Conservation (phyloP, 2,888 invertebrate genomes). For the Seladonia tumulorum region DNA sequence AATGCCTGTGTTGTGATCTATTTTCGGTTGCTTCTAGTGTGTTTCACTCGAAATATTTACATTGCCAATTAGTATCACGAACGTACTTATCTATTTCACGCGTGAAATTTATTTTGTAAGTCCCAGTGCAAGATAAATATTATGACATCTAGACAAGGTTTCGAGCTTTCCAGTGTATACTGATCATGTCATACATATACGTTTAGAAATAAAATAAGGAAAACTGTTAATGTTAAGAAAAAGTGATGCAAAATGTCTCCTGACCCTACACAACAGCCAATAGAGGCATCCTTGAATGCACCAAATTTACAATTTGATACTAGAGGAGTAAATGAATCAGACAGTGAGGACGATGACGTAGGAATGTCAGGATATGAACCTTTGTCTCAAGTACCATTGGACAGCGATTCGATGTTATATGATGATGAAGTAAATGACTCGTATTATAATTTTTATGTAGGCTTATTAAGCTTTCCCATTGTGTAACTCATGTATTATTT, state of each 20-base stretch:
- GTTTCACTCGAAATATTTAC: background rate
- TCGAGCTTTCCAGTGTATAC: background rate
- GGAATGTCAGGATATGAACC: constrained; percentile 77
- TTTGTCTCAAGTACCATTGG: constrained; percentile 77
- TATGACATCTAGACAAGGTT: constrained; percentile 30
- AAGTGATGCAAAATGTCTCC: constrained; percentile 76
- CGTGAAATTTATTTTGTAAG: background rate
- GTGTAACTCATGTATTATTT: background rate
- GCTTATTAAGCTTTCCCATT: background rate
- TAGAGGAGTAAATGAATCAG: constrained; percentile 75
- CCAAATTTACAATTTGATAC: constrained; percentile 69
- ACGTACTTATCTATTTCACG: background rate
- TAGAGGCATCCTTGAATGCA: constrained; percentile 74
- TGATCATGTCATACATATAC: background rate
- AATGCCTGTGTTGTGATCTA: constrained; percentile 11
- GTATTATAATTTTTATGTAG: background rate
- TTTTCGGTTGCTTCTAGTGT: constrained; percentile 2
- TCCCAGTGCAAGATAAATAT: background rate
- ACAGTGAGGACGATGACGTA: constrained; percentile 79
- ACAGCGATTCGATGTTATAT: constrained; percentile 77
- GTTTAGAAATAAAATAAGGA: constrained; percentile 13
- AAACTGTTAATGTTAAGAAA: background rate
- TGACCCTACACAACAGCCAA: constrained; percentile 80
- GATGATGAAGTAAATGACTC: constrained; percentile 73
- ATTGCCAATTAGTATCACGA: background rate